Evolutionary conservation across 1,140 invertebrate species (phyloP).

Genomic region (Leptestheria dahalacensis): DNA sequence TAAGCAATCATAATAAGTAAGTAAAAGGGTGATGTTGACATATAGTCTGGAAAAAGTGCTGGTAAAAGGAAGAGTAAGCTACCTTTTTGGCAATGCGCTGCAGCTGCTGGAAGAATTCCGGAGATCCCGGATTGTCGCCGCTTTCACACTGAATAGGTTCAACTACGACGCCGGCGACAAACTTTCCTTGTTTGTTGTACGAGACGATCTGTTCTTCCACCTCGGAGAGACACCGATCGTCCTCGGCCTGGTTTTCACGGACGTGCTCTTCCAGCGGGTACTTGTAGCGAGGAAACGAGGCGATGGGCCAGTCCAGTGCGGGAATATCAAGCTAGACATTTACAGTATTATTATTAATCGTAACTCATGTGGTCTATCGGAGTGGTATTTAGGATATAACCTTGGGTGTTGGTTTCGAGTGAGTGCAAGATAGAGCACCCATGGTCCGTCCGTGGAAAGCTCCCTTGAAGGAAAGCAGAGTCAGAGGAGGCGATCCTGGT

Average conservation of each 20-base stretch:
- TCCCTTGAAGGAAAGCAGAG: constrained; percentile 78
- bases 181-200: constrained; percentile 56
- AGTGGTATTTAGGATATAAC: too few relatives aligned
- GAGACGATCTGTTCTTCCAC: constrained; percentile 61
- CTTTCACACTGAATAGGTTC: constrained; percentile 98
- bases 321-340: constrained; percentile 61
- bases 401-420: constrained; percentile 91
- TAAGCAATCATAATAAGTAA: too few relatives aligned
- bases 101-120: constrained; percentile 77
- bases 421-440: constrained; percentile 71
- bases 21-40: too few relatives aligned
- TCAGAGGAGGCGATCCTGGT: constrained; percentile 69
- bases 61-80: too few relatives aligned
- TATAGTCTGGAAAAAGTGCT: too few relatives aligned
- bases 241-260: constrained; percentile 63
- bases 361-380: too few relatives aligned
- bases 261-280: constrained; percentile 78
- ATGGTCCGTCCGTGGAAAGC: constrained; percentile 75
- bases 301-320: constrained; percentile 85
- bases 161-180: constrained; percentile 80
- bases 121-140: constrained; percentile 86
- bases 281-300: constrained; percentile 74
- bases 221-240: constrained; percentile 51
- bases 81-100: constrained; percentile 70
- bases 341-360: too few relatives aligned